A percentile compares a stretch with the other conserved stretches of the same genome.
These are phyloP conservation scores for Podarcis lilfordi DNA, from an alignment of 2,797 vertebrate species.

Conservation along the genomic window DNA sequence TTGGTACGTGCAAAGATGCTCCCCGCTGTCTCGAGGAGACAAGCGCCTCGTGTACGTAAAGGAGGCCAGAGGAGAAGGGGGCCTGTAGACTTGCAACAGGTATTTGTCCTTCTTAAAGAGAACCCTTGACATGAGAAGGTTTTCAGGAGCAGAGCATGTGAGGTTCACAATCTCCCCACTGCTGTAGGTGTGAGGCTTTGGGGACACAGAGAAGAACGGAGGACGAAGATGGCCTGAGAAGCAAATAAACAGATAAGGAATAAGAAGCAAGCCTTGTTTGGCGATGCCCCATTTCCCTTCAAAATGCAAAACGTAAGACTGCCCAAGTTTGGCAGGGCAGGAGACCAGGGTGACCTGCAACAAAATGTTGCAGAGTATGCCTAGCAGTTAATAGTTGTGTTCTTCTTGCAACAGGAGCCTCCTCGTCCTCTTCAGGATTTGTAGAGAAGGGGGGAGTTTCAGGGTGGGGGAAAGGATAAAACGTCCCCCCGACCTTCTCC, in stretches of 20 bases:
- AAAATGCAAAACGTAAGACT: too few relatives aligned
- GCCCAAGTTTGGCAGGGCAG: too few relatives aligned
- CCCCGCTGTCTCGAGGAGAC: background rate
- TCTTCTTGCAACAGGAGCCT: too few relatives aligned
- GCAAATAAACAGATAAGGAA: background rate
- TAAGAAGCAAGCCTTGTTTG: too few relatives aligned
- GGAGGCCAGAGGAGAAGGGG: fast-evolving
- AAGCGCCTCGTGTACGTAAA: background rate
- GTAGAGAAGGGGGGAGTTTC: too few relatives aligned
- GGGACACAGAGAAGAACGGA: background rate
- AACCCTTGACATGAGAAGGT: fast-evolving
- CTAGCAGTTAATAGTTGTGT: too few relatives aligned
- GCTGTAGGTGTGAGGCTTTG: background rate
- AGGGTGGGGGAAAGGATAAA: too few relatives aligned
- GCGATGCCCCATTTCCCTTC: too few relatives aligned
- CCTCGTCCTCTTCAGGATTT: too few relatives aligned
- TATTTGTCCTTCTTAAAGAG: fast-evolving
- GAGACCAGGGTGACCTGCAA: too few relatives aligned
- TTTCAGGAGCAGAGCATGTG: background rate
- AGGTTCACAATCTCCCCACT: background rate
- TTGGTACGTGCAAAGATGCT: background rate
- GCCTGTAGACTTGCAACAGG: fast-evolving
- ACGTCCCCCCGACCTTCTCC: too few relatives aligned
- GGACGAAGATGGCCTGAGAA: background rate
- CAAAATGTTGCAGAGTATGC: too few relatives aligned